These are phyloP conservation scores for Papilio machaon DNA, from an alignment of 1,140 invertebrate genomes.

Conservation along the genomic window DNA sequence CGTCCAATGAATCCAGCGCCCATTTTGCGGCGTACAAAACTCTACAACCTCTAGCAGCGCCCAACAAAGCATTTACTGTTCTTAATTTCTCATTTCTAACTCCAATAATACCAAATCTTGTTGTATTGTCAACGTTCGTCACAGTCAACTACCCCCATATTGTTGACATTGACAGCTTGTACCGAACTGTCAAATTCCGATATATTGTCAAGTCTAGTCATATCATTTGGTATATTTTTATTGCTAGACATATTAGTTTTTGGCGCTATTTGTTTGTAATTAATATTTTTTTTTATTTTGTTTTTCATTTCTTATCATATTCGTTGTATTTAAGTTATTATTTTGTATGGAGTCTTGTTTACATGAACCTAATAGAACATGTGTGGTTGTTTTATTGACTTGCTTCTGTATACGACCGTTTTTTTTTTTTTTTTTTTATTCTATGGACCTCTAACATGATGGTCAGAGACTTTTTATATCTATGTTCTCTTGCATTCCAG, in stretches of 20 bases:
- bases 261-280: background rate
- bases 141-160: background rate
- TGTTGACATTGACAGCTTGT: background rate
- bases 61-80: conserved; percentile 62
- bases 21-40: conserved; percentile 57
- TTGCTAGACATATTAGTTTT: background rate
- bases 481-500: no score
- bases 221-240: background rate
- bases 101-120: conserved; percentile 11
- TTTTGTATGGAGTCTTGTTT: conserved; percentile 16
- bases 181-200: no score
- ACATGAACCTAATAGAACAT: conserved; percentile 64
- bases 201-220: background rate
- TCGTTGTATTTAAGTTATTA: background rate
- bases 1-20: conserved; percentile 50
- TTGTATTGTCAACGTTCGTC: background rate
- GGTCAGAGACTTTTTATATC: no score
- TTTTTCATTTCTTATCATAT: background rate
- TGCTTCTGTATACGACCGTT: conserved; percentile 54
- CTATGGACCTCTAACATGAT: no score
- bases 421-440: no score
- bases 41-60: conserved; percentile 63
- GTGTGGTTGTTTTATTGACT: conserved; percentile 62
- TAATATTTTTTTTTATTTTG: background rate
- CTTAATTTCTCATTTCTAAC: conserved; percentile 50